Evolutionary conservation across 2,113 vertebrate species (phyloP).

Genomic region (Hyperopisus bebe): DNA sequence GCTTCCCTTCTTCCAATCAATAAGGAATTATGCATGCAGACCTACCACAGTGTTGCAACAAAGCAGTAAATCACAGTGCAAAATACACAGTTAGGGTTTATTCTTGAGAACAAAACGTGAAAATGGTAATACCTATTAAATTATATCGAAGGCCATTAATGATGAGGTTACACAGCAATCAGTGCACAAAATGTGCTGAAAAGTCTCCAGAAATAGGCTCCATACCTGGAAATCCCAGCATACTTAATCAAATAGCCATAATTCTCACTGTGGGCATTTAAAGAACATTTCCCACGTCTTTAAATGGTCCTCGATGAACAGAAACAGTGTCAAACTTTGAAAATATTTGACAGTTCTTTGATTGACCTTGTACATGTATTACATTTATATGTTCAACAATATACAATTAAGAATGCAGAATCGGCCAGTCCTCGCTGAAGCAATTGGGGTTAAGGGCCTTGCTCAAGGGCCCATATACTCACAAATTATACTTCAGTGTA

Average conservation of each 20-base stretch:
- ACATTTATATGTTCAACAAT: neutral
- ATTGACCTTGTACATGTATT: neutral
- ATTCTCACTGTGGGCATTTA: neutral
- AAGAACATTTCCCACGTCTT: neutral
- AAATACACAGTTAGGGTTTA: neutral
- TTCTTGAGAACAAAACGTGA: neutral
- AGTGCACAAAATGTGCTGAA: neutral
- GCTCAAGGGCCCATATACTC: neutral
- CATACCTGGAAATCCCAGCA: neutral
- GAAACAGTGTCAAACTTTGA: neutral
- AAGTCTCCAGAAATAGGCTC: neutral
- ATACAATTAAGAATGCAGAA: neutral
- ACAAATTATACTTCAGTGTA: neutral
- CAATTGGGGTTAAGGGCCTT: neutral
- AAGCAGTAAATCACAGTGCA: neutral
- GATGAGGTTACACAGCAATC: neutral
- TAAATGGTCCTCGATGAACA: neutral
- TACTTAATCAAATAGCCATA: neutral
- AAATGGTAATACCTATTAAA: neutral
- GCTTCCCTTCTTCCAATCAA: neutral
- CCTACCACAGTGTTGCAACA: neutral
- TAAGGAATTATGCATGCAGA: neutral
- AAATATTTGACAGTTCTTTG: neutral
- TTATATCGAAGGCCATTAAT: neutral
- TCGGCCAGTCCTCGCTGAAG: neutral